These are phyloP conservation scores for Microctenopoma lineatum DNA, from an alignment of 2,797 vertebrate genomes.

Conservation along the genomic window DNA sequence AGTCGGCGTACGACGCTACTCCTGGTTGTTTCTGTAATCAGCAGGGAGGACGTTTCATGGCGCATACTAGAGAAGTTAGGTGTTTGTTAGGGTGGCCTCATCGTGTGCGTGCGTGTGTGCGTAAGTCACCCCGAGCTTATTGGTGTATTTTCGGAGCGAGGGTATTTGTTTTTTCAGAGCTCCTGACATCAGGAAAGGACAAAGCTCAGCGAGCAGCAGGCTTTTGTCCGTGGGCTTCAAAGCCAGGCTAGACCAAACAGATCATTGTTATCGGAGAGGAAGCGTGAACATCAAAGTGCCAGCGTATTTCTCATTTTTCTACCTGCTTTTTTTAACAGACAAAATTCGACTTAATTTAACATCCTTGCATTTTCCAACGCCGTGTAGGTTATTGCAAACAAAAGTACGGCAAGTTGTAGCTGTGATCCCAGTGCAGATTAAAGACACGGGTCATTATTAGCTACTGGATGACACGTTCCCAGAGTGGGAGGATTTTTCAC, in stretches of 20 bases:
- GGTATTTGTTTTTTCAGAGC: constrained; percentile 72
- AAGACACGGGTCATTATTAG: constrained; percentile 78
- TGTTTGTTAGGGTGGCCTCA: neutral
- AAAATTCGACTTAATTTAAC: constrained; percentile 14
- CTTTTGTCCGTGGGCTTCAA: constrained; percentile 82
- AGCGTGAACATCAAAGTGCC: constrained; percentile 57
- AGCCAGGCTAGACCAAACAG: constrained; percentile 75
- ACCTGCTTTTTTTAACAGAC: constrained; percentile 40
- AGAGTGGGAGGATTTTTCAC: constrained; percentile 63
- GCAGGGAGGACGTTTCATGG: neutral
- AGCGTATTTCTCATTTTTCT: constrained; percentile 42
- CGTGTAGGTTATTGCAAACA: constrained; percentile 2
- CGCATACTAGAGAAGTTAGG: too few relatives aligned
- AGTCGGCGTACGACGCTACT: neutral
- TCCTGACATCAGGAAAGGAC: constrained; percentile 78
- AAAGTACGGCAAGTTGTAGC: constrained; percentile 18
- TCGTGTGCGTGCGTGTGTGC: constrained; percentile 2
- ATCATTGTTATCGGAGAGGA: constrained; percentile 71
- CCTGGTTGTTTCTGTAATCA: neutral
- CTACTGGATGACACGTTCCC: constrained; percentile 70
- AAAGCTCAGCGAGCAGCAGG: constrained; percentile 76
- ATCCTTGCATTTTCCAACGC: constrained; percentile 22
- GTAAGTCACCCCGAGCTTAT: neutral
- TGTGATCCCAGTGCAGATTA: constrained; percentile 56
- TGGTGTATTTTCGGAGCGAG: constrained; percentile 71